Evolutionary conservation across 2,888 invertebrate species (phyloP).

Genomic region (Cantharis flavilabris): DNA sequence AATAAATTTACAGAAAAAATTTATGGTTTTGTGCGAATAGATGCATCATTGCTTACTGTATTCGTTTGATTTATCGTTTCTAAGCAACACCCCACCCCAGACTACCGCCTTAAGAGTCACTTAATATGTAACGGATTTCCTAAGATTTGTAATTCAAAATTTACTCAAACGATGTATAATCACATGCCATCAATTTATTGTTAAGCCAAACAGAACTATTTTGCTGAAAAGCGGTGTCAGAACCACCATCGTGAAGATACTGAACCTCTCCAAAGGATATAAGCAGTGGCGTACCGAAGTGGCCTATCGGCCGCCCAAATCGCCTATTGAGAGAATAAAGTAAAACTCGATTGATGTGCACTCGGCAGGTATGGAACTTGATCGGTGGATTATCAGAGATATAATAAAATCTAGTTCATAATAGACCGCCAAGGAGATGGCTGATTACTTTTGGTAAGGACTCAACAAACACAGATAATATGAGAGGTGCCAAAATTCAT

Average conservation of each 20-base stretch:
- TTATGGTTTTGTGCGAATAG: conserved; percentile 37
- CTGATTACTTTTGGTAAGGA: too few relatives aligned
- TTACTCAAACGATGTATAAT: conserved; percentile 39
- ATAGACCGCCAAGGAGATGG: too few relatives aligned
- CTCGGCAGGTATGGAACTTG: too few relatives aligned
- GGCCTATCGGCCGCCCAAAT: too few relatives aligned
- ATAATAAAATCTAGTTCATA: too few relatives aligned
- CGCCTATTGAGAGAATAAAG: too few relatives aligned
- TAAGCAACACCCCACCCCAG: conserved; percentile 42
- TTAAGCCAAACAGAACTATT: background rate
- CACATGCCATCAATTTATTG: conserved; percentile 2
- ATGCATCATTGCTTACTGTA: conserved; percentile 38
- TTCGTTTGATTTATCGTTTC: conserved; percentile 41
- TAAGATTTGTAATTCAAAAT: conserved; percentile 45
- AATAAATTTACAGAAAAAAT: conserved; percentile 30
- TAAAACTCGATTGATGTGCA: too few relatives aligned
- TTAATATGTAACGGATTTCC: conserved; percentile 44
- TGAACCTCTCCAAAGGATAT: background rate
- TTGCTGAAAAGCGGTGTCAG: background rate
- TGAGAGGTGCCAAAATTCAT: too few relatives aligned
- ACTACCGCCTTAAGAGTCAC: conserved; percentile 41
- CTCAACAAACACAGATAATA: too few relatives aligned
- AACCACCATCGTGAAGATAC: background rate
- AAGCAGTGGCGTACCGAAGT: too few relatives aligned
- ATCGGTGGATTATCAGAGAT: too few relatives aligned